Percentiles rank a stretch among this genome's conserved stretches.
Evolutionary conservation across 2,888 invertebrate species (phyloP).

Genomic region (Rhynchonema sp.): DNA sequence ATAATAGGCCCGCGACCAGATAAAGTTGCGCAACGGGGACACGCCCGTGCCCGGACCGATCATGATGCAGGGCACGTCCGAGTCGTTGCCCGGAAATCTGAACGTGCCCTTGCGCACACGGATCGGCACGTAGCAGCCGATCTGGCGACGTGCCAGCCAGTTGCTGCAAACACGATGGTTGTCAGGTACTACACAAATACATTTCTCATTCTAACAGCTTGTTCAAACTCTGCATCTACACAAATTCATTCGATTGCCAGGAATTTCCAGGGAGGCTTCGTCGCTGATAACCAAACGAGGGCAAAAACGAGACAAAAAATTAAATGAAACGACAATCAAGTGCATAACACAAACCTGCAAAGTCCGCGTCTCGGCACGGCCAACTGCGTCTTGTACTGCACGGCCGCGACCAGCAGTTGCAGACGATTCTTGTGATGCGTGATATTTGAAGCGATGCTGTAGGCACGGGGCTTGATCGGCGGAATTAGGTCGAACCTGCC

Average conservation of each 20-base stretch:
- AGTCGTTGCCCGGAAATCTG: constrained; percentile 28
- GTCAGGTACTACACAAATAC: constrained; percentile 47
- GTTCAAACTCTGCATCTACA: too few relatives aligned
- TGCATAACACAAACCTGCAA: too few relatives aligned
- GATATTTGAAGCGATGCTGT: constrained; percentile 66
- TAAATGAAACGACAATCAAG: too few relatives aligned
- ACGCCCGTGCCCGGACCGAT: constrained; percentile 92
- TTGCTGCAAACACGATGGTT: constrained; percentile 85
- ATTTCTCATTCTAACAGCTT: too few relatives aligned
- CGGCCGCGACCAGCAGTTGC: constrained; percentile 72
- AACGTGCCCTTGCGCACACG: not conserved
- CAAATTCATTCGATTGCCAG: too few relatives aligned
- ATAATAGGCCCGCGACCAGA: constrained; percentile 43
- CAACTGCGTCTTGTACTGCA: constrained; percentile 50
- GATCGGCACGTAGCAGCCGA: constrained; percentile 24
- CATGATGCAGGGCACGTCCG: not conserved
- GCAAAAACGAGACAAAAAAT: too few relatives aligned
- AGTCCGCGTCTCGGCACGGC: not conserved
- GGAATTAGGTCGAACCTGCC: constrained; percentile 71
- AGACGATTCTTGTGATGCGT: constrained; percentile 36
- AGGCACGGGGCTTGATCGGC: constrained; percentile 64
- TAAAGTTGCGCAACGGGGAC: constrained; percentile 71
- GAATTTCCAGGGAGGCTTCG: too few relatives aligned
- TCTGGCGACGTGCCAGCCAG: constrained; percentile 51
- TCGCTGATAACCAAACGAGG: too few relatives aligned